phyloP scores from a whole-genome alignment of 1,140 invertebrate genomes.

The Copidosoma floridanum region DNA sequence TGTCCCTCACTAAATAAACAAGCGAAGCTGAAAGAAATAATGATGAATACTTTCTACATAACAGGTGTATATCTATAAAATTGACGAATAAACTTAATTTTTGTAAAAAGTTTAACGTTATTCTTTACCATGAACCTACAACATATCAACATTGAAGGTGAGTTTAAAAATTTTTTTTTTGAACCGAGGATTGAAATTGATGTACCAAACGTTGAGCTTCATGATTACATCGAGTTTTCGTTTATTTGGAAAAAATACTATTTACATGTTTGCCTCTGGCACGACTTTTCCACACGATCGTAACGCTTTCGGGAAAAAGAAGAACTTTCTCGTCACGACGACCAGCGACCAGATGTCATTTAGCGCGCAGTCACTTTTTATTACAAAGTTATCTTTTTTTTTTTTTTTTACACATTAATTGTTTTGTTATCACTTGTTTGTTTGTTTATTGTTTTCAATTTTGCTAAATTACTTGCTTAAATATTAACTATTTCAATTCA shows the following conservation, averaged over 20 bases:
- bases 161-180: no score
- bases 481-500: slow-evolving; percentile 6
- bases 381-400: background rate
- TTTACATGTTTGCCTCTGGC: slow-evolving; percentile 49
- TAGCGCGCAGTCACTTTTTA: slow-evolving; percentile 7
- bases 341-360: slow-evolving; percentile 24
- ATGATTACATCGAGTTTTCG: slow-evolving; percentile 35
- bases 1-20: slow-evolving; percentile 27
- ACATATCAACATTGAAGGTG: no score
- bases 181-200: no score
- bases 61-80: slow-evolving; percentile 52
- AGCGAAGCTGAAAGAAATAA: slow-evolving; percentile 13
- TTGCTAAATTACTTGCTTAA: background rate
- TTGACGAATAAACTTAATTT: slow-evolving; percentile 55
- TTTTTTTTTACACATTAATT: slow-evolving; percentile 19
- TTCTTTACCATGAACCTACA: no score
- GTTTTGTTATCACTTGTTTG: slow-evolving; percentile 13
- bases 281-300: slow-evolving; percentile 17
- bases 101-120: slow-evolving; percentile 50
- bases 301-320: slow-evolving; percentile 2
- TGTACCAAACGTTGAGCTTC: background rate
- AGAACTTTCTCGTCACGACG: slow-evolving; percentile 1
- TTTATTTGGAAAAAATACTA: slow-evolving; percentile 52
- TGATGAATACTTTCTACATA: slow-evolving; percentile 52
- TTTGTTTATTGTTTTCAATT: slow-evolving; percentile 12